Percentiles rank a stretch among this genome's conserved stretches.
Evolutionary conservation across 2,113 vertebrate genomes (phyloP).

Genomic region (Noctilio leporinus): DNA sequence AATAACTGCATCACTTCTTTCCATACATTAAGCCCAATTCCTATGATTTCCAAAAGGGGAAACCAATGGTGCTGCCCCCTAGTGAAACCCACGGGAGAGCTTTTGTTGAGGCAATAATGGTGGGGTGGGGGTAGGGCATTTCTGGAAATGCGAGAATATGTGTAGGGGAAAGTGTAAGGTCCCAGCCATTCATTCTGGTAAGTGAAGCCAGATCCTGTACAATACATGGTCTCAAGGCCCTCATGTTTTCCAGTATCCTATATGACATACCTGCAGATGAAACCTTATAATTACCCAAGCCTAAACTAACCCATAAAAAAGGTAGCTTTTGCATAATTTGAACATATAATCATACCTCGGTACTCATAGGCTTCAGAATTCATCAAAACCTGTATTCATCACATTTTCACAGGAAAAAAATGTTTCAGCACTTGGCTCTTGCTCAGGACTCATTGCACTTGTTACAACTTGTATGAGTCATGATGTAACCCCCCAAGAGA

Average conservation of each 20-base stretch:
- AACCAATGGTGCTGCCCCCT: background rate
- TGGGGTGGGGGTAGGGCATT: background rate
- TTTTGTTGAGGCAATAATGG: background rate
- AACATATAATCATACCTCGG: background rate
- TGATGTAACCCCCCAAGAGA: no score
- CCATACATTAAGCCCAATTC: background rate
- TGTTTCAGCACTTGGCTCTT: no score
- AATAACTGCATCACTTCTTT: background rate
- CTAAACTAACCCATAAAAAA: conserved; percentile 8
- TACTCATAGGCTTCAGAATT: no score
- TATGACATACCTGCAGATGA: background rate
- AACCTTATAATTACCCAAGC: background rate
- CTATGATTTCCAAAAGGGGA: background rate
- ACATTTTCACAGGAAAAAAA: no score
- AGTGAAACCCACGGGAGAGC: background rate
- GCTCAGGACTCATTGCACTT: no score
- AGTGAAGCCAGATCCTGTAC: background rate
- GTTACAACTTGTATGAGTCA: no score
- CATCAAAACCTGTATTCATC: no score
- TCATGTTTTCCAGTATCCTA: background rate
- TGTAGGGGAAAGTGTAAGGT: background rate
- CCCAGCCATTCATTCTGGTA: background rate
- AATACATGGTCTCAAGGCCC: background rate
- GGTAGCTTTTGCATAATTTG: background rate
- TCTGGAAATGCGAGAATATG: background rate